Base-by-base conservation (phyloP, 2,113 vertebrate species). In the Stigmatopora nigra region DNA sequence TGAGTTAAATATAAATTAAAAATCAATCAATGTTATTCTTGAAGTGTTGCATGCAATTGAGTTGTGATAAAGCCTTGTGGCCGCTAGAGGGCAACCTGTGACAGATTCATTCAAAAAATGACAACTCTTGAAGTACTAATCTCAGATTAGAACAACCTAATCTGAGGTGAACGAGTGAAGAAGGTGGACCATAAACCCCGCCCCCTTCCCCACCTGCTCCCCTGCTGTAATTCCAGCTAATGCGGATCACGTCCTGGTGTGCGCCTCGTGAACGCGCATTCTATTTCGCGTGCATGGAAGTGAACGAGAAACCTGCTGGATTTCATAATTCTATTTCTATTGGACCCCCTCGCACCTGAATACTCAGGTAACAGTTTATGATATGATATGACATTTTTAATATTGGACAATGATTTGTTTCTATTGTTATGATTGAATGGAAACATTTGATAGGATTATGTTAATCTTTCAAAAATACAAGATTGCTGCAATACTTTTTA, bases 141-240 rank as follows among this genome's bases (percentile, higher is more conserved):
- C 85, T 25, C 63, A 79, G 82, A 84, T 88, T 87, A 86, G 65
- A 63, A 49, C 44, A 68, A 73, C 59, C 35, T 86, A 87, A 86
- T 87, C 80, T 81, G 77, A 77, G 84, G 81, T 72, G 35, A 31
- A 58, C 31, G 20, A 13, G 20, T 55, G 52, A 19, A 20, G 49
- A 52, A 10, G 49, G 49, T 52, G n/a, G 7, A 17, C 15, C 2
- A 9, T 0, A 10, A 9, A 4, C n/a, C 9, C 51, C 19, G 11
- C n/a, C 10, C 19, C 49, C 9, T 11, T 20, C 7, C 16, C 58
- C 58, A 44, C 58, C 38, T 61, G 58, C 20, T 59, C 17, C 36
- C 11, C 38, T 65, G 0, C 45, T 71, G 84, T 90, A 90, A 90
- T 83, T 89, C 88, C 86, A 65, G 64, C 78, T 91, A 90, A 92